Percentiles rank a stretch among this genome's conserved stretches.
phyloP scores from a whole-genome alignment of 2,113 vertebrate species.

The Aegotheles bennettii region DNA sequence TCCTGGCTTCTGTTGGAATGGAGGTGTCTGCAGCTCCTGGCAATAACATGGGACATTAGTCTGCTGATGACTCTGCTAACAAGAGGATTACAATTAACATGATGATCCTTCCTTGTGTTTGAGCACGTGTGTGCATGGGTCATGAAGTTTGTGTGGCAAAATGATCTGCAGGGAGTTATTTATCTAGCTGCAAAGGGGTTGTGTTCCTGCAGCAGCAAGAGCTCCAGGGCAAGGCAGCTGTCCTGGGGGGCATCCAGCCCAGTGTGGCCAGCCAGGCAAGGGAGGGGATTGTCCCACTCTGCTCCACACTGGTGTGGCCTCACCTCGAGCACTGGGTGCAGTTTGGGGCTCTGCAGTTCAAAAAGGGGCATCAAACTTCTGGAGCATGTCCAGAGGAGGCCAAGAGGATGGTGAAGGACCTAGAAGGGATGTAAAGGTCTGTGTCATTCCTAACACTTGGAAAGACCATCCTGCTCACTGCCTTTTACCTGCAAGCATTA shows the following conservation, averaged over 20 bases:
- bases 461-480: background rate
- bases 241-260: no score
- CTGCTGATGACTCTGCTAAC: constrained; percentile 52
- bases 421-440: no score
- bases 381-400: no score
- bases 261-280: no score
- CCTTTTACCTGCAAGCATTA: background rate
- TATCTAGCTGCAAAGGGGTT: background rate
- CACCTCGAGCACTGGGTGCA: no score
- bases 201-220: background rate
- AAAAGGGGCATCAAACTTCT: no score
- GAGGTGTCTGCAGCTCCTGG: constrained; percentile 1
- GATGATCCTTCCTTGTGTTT: background rate
- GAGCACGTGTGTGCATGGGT: constrained; percentile 21
- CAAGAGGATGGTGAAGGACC: no score
- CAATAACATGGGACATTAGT: constrained; percentile 65
- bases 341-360: no score
- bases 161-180: background rate
- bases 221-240: background rate
- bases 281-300: no score
- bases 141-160: background rate
- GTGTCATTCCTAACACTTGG: background rate
- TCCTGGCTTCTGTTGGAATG: background rate
- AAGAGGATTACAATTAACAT: constrained; percentile 57
- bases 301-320: no score